Percentiles rank a stretch among this genome's conserved stretches.
Evolutionary conservation across 2,113 vertebrate genomes (phyloP).

Genomic region (Leuciscus idus): DNA sequence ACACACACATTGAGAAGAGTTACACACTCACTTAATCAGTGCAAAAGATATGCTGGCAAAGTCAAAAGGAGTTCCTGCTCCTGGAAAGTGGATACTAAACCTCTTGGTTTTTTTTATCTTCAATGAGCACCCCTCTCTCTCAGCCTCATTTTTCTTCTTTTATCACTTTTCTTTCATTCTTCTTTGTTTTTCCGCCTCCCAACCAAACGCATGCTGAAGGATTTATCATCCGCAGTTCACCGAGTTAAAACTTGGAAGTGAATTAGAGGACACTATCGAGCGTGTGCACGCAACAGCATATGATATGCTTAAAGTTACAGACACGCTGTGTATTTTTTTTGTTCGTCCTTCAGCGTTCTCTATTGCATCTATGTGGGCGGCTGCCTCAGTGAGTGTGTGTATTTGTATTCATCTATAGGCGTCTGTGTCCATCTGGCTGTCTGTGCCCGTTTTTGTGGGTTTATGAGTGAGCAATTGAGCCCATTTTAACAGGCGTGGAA

Average conservation of each 20-base stretch:
- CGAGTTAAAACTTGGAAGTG: slow-evolving; percentile 10
- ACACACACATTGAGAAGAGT: neutral
- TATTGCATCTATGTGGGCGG: neutral
- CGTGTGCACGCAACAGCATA: neutral
- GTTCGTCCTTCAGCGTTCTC: neutral
- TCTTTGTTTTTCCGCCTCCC: slow-evolving; percentile 6
- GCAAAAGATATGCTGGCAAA: neutral
- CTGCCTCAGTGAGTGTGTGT: slow-evolving; percentile 14
- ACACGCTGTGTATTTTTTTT: neutral
- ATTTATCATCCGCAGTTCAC: slow-evolving; percentile 43
- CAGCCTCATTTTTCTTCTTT: slow-evolving; percentile 21
- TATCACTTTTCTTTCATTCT: slow-evolving; percentile 37
- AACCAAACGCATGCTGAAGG: slow-evolving; percentile 10
- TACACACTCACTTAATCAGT: slow-evolving; percentile 6
- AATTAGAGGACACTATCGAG: neutral
- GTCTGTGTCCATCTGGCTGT: slow-evolving; percentile 7
- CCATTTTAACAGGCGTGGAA: neutral
- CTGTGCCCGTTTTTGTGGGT: slow-evolving; percentile 16
- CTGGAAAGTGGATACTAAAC: neutral
- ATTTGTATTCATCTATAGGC: neutral
- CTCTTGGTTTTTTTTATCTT: neutral
- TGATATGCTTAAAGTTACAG: slow-evolving; percentile 6
- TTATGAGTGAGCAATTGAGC: slow-evolving; percentile 2
- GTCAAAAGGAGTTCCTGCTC: slow-evolving; percentile 4
- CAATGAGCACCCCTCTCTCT: neutral